A percentile compares a stretch with the other conserved stretches of the same genome.
Evolutionary conservation across 2,113 vertebrate genomes (phyloP).

Genomic region (Calyptomena viridis): DNA sequence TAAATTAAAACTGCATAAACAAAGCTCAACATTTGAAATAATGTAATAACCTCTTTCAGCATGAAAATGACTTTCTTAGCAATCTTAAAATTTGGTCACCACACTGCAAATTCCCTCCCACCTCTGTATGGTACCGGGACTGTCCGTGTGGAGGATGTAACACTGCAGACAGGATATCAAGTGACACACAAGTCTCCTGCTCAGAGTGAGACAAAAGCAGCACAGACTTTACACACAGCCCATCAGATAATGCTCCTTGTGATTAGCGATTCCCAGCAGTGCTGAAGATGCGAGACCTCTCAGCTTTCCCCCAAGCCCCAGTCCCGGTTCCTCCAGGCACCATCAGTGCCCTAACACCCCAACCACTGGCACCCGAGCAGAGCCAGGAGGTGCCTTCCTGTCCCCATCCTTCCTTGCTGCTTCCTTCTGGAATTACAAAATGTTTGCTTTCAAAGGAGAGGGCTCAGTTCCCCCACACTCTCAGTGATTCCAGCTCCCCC

Average conservation of each 20-base stretch:
- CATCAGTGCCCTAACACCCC: fast-evolving
- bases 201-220: background rate
- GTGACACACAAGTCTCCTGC: background rate
- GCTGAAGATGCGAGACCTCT: background rate
- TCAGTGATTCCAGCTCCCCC: background rate
- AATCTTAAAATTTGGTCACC: background rate
- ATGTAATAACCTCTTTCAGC: background rate
- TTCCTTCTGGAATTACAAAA: background rate
- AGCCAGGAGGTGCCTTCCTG: background rate
- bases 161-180: background rate
- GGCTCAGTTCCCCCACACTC: background rate
- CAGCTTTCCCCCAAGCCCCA: background rate
- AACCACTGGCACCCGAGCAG: background rate
- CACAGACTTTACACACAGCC: background rate
- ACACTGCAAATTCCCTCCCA: background rate
- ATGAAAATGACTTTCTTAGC: background rate
- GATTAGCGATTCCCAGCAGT: background rate
- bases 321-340: background rate
- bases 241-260: background rate
- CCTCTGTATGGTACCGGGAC: fast-evolving
- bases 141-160: background rate
- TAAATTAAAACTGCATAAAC: background rate
- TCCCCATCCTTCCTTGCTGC: background rate
- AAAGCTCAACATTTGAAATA: background rate
- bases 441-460: background rate